A percentile compares a stretch with the other conserved stretches of the same genome.
Evolutionary conservation across 2,888 invertebrate species (phyloP).

Genomic region (Drosophila paranaensis): DNA sequence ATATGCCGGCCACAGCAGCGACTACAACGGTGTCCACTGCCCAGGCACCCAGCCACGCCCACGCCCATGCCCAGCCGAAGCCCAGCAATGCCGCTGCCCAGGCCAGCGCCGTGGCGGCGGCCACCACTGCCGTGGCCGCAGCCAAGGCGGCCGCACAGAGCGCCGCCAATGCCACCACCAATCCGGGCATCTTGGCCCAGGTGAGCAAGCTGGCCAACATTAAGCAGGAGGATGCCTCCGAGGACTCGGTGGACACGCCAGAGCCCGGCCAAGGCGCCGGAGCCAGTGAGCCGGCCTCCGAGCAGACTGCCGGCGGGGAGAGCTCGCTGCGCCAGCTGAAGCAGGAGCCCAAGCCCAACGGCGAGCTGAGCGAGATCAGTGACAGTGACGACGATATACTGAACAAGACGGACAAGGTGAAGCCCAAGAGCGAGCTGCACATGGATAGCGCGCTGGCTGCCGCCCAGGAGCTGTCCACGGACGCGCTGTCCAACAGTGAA

Average conservation of each 20-base stretch:
- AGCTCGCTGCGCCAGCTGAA: slow-evolving; percentile 42
- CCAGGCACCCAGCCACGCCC: slow-evolving; percentile 5
- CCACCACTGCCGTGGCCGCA: slow-evolving; percentile 82
- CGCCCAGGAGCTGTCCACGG: slow-evolving; percentile 45
- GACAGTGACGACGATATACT: slow-evolving; percentile 95
- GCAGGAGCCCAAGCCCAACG: slow-evolving; percentile 71
- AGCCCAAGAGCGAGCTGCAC: slow-evolving; percentile 64
- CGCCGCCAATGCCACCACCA: slow-evolving; percentile 80
- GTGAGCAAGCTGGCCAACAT: slow-evolving; percentile 58
- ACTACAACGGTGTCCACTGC: not conserved
- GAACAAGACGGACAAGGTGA: slow-evolving; percentile 89
- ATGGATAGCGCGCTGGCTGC: slow-evolving; percentile 32
- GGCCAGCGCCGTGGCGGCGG: slow-evolving; percentile 82
- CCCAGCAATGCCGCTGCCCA: slow-evolving; percentile 77
- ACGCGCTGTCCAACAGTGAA: slow-evolving; percentile 38
- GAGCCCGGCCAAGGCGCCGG: slow-evolving; percentile 27
- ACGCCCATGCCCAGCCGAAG: slow-evolving; percentile 27
- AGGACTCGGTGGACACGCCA: slow-evolving; percentile 57
- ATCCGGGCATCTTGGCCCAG: slow-evolving; percentile 79
- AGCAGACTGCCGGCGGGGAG: slow-evolving; percentile 16
- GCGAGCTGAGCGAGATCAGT: slow-evolving; percentile 93
- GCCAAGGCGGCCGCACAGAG: slow-evolving; percentile 82
- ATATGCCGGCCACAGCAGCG: slow-evolving; percentile 25
- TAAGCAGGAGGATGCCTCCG: slow-evolving; percentile 63
- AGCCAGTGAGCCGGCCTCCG: slow-evolving; percentile 17